Conservation (phyloP, 2,797 vertebrate species). For the Pteronotus mesoamericanus region DNA sequence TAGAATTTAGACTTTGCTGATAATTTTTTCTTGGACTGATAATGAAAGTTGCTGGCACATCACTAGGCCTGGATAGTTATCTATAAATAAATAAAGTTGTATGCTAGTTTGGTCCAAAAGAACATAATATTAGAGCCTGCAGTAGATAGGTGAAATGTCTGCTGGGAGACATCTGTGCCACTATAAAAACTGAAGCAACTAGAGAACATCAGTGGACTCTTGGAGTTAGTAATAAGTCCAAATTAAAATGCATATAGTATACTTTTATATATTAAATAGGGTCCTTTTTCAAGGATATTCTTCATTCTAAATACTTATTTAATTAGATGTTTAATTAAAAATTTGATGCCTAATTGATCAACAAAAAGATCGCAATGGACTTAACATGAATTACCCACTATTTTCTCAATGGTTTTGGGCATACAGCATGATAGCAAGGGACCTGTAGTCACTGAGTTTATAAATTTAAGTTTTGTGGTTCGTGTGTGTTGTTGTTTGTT, state of each 20-base stretch:
- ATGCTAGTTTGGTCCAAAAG: constrained; percentile 37
- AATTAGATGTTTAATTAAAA: neutral
- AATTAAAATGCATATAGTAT: neutral
- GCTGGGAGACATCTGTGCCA: neutral
- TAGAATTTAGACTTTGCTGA: constrained; percentile 71
- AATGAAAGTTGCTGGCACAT: constrained; percentile 66
- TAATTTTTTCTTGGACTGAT: constrained; percentile 64
- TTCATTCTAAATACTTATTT: neutral
- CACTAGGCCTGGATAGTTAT: constrained; percentile 65
- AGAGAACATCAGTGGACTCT: neutral
- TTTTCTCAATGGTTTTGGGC: neutral
- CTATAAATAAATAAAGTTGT: constrained; percentile 67
- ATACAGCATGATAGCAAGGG: neutral
- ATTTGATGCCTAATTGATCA: neutral
- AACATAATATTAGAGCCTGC: constrained; percentile 37
- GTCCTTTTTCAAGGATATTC: neutral
- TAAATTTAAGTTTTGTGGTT: neutral
- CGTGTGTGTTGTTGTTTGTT: neutral
- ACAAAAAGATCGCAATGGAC: neutral
- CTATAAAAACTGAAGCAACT: neutral
- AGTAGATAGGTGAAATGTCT: constrained; percentile 24
- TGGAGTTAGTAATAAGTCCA: neutral
- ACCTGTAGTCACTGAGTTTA: neutral
- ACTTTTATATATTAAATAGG: neutral
- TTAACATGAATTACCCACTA: neutral